Conservation (phyloP, 2,113 vertebrate genomes). For the Caranx ignobilis region DNA sequence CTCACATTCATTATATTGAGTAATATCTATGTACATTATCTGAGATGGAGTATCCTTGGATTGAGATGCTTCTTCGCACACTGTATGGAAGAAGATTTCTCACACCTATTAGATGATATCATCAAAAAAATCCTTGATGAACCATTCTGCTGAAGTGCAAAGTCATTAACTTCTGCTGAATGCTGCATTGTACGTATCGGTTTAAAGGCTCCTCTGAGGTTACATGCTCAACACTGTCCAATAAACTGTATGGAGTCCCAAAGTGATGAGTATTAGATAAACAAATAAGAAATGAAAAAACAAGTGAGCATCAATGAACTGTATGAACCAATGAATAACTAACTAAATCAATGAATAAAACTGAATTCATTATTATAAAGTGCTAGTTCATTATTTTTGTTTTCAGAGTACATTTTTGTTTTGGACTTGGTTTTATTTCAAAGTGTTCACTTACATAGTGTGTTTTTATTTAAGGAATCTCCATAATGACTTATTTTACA, state of each 20-base stretch:
- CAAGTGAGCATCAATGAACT: not conserved
- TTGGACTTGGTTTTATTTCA: too few relatives aligned
- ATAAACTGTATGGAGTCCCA: not conserved
- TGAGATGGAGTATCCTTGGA: conserved; percentile 11
- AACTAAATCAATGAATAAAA: too few relatives aligned
- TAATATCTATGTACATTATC: conserved; percentile 23
- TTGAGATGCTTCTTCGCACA: not conserved
- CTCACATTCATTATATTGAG: conserved; percentile 48
- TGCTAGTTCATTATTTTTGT: not conserved
- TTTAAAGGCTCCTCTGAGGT: not conserved
- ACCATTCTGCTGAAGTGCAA: not conserved
- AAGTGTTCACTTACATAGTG: too few relatives aligned
- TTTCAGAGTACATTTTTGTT: too few relatives aligned
- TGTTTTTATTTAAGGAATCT: too few relatives aligned
- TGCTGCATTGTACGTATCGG: not conserved
- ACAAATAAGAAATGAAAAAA: not conserved
- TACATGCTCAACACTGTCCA: not conserved
- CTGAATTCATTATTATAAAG: not conserved
- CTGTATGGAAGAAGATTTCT: not conserved
- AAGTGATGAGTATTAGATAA: not conserved
- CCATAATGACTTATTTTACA: too few relatives aligned
- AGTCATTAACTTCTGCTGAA: conserved; percentile 15
- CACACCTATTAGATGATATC: not conserved
- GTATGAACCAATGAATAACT: not conserved
- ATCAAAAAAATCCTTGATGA: conserved; percentile 8